These are phyloP conservation scores for Pteronura brasiliensis DNA, from an alignment of 2,113 vertebrate genomes.

Conservation along the genomic window DNA sequence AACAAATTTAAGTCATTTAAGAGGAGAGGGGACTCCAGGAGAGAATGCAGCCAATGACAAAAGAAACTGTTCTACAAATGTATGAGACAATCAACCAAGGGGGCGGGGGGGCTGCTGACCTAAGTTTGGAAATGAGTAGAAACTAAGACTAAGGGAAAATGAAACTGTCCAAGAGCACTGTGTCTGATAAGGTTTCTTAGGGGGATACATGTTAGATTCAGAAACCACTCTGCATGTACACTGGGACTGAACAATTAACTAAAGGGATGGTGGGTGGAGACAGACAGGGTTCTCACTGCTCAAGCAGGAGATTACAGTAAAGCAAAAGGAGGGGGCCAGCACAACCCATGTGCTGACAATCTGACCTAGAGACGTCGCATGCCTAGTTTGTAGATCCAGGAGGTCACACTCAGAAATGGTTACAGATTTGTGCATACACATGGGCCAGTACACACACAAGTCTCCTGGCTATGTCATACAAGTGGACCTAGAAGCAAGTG, in stretches of 20 bases:
- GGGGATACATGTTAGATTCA: background rate
- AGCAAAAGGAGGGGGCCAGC: background rate
- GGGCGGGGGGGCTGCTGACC: background rate
- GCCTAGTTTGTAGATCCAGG: background rate
- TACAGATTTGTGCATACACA: background rate
- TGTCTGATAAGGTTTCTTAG: background rate
- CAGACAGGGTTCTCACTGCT: background rate
- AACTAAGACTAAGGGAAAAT: background rate
- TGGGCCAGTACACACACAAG: background rate
- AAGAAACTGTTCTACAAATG: background rate
- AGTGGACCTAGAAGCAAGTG: background rate
- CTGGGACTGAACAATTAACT: background rate
- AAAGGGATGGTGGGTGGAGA: background rate
- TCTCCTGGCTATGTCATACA: background rate
- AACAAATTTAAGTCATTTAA: background rate
- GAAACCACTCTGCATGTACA: background rate
- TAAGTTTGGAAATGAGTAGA: background rate
- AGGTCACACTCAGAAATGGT: background rate
- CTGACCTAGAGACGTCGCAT: background rate
- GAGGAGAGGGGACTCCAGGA: background rate
- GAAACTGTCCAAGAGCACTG: background rate
- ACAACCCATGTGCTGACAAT: background rate
- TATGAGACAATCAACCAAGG: background rate
- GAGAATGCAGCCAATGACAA: background rate
- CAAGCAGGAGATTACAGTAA: background rate